Evolutionary conservation across 2,888 invertebrate genomes (phyloP), one percentile per base, ranked within the genome.

Genomic region (Opisthograptis luteolata): DNA sequence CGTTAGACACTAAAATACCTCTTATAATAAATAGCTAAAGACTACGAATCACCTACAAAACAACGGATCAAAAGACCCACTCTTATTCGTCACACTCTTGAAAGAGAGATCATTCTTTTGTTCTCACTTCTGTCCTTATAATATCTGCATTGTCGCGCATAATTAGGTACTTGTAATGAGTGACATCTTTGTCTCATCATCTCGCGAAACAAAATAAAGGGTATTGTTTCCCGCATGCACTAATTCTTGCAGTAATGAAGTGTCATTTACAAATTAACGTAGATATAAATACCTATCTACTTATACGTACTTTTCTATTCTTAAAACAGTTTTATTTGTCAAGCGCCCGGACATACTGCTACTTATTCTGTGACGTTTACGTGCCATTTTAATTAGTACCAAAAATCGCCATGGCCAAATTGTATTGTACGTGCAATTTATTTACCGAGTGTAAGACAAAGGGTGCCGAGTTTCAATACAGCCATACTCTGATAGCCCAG

Each of bases 371-470:
- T 34, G 27, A 14, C 20, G 4, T 28, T 24, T 35, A 6, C 37
- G 31, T 13, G 34, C 25, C 32, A 24, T 27, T 20, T 25, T 25
- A 17, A 43, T 43, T 43, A 27, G 35, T 43, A 14, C 20, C 42
- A 5, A 43, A 43, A 32, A 32, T 17, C 31, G 31, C 27, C 49
- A 19, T 24, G 14, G 37, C 31, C 5, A 36, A 30, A 42, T 24
- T 19, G 20, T 17, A 48, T 34, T 20, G 17, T 15, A 34, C 17
- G 35, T 48, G 48, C 48, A 37, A 42, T 76, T 73, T 55, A 74
- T 70, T 75, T 67, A 62, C 70, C 69, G 64, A 60, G 48, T 49
- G 25, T 62, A 44, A 43, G 69, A 81, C 81, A 81, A 82, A 79
- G 81, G 73, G 73, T 68, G 65, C 55, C 51, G 35, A 8, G 10